Percentiles rank a stretch among this genome's conserved stretches.
Evolutionary conservation across 1,140 invertebrate species (phyloP).

Genomic region (Drosophila malerkotliana): DNA sequence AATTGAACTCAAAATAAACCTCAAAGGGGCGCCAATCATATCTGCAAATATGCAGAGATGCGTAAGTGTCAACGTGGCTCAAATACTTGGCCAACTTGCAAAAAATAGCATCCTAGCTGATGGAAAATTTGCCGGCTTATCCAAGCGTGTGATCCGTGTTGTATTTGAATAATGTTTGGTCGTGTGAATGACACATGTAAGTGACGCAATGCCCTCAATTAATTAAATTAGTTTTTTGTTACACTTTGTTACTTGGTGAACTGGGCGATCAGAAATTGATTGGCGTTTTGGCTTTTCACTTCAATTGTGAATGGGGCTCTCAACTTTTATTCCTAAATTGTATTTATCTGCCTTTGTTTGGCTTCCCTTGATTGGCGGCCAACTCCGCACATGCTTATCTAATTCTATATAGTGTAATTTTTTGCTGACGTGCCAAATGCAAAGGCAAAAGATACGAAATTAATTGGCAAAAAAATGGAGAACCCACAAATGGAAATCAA

Average conservation of each 20-base stretch:
- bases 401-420: conserved; percentile 38
- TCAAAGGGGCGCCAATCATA: conserved; percentile 54
- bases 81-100: conserved; percentile 39
- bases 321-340: conserved; percentile 19
- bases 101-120: conserved; percentile 14
- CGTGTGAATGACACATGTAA: conserved; percentile 63
- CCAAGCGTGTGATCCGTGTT: conserved; percentile 32
- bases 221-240: conserved; percentile 38
- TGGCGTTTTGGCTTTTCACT: conserved; percentile 11
- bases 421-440: conserved; percentile 43
- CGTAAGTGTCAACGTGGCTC: conserved; percentile 61
- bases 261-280: conserved; percentile 10
- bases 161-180: conserved; percentile 24
- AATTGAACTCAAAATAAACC: conserved; percentile 62
- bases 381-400: conserved; percentile 68
- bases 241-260: neutral
- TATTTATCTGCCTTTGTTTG: conserved; percentile 44
- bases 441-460: conserved; percentile 23
- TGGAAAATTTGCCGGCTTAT: conserved; percentile 25
- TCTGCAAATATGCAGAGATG: conserved; percentile 58
- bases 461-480: conserved; percentile 51
- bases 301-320: conserved; percentile 12
- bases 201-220: conserved; percentile 61
- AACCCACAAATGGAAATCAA: conserved; percentile 48
- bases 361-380: conserved; percentile 49